Evolutionary conservation across 2,113 vertebrate genomes (phyloP).

Genomic region (Tupaia chinensis): DNA sequence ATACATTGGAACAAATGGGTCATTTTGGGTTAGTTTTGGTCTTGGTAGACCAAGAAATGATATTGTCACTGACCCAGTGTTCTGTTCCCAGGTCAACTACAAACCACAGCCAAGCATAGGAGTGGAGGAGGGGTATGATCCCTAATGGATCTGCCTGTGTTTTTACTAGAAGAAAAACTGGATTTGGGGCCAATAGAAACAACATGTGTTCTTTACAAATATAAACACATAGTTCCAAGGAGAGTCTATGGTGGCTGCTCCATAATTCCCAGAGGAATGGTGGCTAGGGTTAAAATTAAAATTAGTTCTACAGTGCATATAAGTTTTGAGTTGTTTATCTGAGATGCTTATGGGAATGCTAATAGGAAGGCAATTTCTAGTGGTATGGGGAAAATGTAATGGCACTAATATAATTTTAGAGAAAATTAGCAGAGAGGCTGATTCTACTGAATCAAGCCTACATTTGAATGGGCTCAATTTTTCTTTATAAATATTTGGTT

Average conservation of each 20-base stretch:
- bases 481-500: not conserved
- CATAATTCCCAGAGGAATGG: not conserved
- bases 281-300: not conserved
- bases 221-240: not conserved
- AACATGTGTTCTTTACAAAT: not conserved
- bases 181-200: not conserved
- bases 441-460: not conserved
- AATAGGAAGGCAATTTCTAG: conserved; percentile 56
- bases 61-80: not conserved
- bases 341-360: accelerated
- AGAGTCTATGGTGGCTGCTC: too few species aligned
- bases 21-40: not conserved
- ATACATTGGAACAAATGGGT: not conserved
- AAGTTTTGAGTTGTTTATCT: not conserved
- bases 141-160: not conserved
- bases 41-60: not conserved
- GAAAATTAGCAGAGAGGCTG: not conserved
- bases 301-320: not conserved
- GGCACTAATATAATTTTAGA: not conserved
- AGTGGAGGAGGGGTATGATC: not conserved
- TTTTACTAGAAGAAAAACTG: not conserved
- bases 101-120: not conserved
- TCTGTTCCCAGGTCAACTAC: not conserved
- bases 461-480: not conserved
- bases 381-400: conserved; percentile 68